Percentiles rank a stretch among this genome's conserved stretches.
Conservation (phyloP, 1,140 invertebrate genomes). For the Drosophila micromelanica region DNA sequence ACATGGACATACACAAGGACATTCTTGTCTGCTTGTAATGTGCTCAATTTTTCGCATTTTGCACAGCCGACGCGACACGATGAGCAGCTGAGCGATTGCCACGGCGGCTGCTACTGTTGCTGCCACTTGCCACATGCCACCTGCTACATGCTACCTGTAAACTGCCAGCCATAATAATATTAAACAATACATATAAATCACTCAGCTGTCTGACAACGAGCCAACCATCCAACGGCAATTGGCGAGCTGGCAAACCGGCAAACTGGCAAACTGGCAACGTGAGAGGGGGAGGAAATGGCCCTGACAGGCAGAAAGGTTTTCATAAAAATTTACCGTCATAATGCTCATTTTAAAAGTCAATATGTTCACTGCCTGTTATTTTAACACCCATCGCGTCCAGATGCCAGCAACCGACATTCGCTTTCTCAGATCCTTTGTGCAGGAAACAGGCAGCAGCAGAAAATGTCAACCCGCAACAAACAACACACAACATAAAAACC, state of each 20-base stretch:
- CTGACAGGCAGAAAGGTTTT: constrained; percentile 59
- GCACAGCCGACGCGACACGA: constrained; percentile 62
- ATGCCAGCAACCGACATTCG: constrained; percentile 59
- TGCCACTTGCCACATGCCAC: constrained; percentile 5
- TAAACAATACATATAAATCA: constrained; percentile 82
- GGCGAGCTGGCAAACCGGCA: constrained; percentile 19
- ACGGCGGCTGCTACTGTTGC: constrained; percentile 3
- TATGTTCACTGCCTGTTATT: constrained; percentile 79
- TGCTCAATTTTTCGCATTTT: constrained; percentile 81
- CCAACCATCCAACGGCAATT: constrained; percentile 36
- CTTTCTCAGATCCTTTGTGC: constrained; percentile 62
- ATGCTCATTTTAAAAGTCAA: constrained; percentile 82
- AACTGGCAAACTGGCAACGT: constrained; percentile 19
- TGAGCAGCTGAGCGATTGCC: constrained; percentile 31
- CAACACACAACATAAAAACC: constrained; percentile 57
- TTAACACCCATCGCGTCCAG: constrained; percentile 79
- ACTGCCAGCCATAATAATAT: constrained; percentile 79
- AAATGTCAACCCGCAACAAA: constrained; percentile 67
- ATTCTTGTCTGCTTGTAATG: constrained; percentile 57
- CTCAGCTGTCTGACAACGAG: constrained; percentile 71
- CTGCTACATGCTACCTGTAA: constrained; percentile 40
- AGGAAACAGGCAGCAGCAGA: constrained; percentile 47
- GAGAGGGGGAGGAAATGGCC: constrained; percentile 41
- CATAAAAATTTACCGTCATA: constrained; percentile 80
- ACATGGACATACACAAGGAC: constrained; percentile 26